A percentile compares a stretch with the other conserved stretches of the same genome.
These are phyloP conservation scores for Hylaeus volcanicus DNA, from an alignment of 1,140 invertebrate genomes.

Conservation along the genomic window DNA sequence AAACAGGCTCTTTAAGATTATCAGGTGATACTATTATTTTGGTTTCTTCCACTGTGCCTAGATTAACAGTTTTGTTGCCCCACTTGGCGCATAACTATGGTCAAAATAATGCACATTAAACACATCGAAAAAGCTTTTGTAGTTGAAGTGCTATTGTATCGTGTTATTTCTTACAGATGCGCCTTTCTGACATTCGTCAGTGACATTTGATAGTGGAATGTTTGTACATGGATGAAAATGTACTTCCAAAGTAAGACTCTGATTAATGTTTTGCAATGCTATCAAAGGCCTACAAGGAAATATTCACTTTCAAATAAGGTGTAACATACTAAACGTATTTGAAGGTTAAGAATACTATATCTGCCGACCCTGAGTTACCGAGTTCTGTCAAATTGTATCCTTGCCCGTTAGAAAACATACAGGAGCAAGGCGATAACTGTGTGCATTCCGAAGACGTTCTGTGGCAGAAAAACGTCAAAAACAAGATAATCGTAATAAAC, in stretches of 20 bases:
- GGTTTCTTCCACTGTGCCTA: conserved; percentile 56
- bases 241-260: neutral
- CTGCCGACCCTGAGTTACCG: conserved; percentile 32
- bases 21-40: neutral
- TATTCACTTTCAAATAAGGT: neutral
- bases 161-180: conserved; percentile 50
- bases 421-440: conserved; percentile 36
- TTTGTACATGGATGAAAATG: conserved; percentile 55
- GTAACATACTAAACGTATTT: neutral
- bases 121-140: conserved; percentile 21
- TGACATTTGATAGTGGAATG: neutral
- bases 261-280: neutral
- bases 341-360: conserved; percentile 30
- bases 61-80: neutral
- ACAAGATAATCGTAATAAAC: conserved; percentile 13
- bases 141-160: neutral
- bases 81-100: conserved; percentile 19
- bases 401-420: conserved; percentile 39
- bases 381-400: conserved; percentile 52
- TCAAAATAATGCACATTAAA: neutral
- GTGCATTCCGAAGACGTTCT: conserved; percentile 53
- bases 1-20: neutral
- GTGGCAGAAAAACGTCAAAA: conserved; percentile 45
- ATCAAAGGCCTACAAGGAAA: conserved; percentile 51
- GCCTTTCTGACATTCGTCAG: neutral